A percentile compares a stretch with the other conserved stretches of the same genome.
Conservation (phyloP, 2,888 invertebrate species). For the Polymixis flavicincta region DNA sequence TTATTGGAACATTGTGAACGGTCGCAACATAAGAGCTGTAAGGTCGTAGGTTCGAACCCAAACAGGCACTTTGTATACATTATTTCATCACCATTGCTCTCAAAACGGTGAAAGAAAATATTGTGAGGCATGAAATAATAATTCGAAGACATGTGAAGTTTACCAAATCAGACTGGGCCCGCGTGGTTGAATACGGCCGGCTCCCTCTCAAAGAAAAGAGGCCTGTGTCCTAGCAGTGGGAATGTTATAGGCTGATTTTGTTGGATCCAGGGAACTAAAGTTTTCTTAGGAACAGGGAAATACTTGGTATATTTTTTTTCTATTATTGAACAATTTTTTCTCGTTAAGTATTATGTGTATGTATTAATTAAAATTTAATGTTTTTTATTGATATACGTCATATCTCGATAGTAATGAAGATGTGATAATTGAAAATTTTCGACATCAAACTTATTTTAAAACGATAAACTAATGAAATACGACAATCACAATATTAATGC, state of each 20-base stretch:
- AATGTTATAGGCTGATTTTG: not conserved
- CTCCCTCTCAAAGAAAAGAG: not conserved
- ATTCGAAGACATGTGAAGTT: too few species aligned
- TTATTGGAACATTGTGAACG: not conserved
- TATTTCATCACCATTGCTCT: too few species aligned
- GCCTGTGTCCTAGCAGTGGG: not conserved
- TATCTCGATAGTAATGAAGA: constrained; percentile 16
- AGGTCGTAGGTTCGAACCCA: not conserved
- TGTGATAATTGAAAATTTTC: constrained; percentile 20
- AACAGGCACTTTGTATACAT: not conserved
- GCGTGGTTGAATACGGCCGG: not conserved
- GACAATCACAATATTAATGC: constrained; percentile 46
- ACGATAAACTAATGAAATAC: constrained; percentile 37
- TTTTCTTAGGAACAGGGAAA: too few species aligned
- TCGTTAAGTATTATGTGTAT: constrained; percentile 3
- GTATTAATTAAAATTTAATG: not conserved
- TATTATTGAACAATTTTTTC: too few species aligned
- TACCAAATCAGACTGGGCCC: not conserved
- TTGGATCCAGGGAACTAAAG: too few species aligned
- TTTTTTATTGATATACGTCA: constrained; percentile 1
- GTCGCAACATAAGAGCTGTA: not conserved
- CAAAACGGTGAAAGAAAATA: too few species aligned
- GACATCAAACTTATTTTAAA: constrained; percentile 31
- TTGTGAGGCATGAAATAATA: too few species aligned
- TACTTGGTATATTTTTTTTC: not conserved